Percentiles rank a stretch among this genome's conserved stretches.
Conservation (phyloP, 2,113 vertebrate genomes). For the Chunga burmeisteri region DNA sequence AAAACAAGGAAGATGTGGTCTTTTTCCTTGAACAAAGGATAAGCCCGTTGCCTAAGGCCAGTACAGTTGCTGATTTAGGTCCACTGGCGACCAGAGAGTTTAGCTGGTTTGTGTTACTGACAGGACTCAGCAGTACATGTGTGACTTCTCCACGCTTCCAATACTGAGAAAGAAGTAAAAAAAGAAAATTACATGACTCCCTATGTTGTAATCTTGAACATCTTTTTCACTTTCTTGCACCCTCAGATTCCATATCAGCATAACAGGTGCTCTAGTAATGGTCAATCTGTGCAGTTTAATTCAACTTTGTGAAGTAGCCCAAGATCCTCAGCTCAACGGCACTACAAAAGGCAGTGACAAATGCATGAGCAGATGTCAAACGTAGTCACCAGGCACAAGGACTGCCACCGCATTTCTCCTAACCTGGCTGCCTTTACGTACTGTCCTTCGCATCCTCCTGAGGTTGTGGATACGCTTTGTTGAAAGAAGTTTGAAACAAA, state of each 20-base stretch:
- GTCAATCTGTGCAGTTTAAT: background rate
- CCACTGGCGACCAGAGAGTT: background rate
- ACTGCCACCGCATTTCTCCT: background rate
- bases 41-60: background rate
- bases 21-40: background rate
- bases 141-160: background rate
- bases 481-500: background rate
- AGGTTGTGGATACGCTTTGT: rapidly evolving
- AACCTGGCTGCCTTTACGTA: rapidly evolving
- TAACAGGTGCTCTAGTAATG: rapidly evolving
- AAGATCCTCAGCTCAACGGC: background rate
- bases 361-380: rapidly evolving
- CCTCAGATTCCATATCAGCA: background rate
- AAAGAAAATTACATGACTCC: background rate
- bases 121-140: background rate
- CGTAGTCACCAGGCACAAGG: background rate
- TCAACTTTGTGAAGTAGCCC: background rate
- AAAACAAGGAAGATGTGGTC: background rate
- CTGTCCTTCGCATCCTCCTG: background rate
- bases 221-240: background rate
- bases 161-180: background rate
- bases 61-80: background rate
- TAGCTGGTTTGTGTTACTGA: background rate
- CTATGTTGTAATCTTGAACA: background rate
- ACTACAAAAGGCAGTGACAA: background rate